These are phyloP conservation scores for Lordiphosa fenestrarum DNA, from an alignment of 2,888 invertebrate genomes.

Conservation along the genomic window DNA sequence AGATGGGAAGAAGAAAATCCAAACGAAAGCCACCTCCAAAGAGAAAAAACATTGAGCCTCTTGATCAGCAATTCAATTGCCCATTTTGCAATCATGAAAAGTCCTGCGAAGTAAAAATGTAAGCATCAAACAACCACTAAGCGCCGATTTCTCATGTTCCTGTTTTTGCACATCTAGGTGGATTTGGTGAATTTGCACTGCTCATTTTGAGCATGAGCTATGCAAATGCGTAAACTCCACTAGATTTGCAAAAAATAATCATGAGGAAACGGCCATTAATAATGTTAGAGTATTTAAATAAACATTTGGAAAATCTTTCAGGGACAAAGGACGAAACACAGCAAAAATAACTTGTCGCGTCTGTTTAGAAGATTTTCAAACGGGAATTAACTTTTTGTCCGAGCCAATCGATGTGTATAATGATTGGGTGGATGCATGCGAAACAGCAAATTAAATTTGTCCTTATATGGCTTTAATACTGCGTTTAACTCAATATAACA, in stretches of 20 bases:
- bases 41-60: conserved; percentile 93
- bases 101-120: conserved; percentile 99
- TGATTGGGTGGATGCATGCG: conserved; percentile 99
- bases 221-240: no score
- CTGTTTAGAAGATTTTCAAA: conserved; percentile 98
- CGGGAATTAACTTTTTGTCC: conserved; percentile 96
- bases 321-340: conserved; percentile 97
- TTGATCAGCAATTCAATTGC: conserved; percentile 98
- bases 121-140: conserved; percentile 78
- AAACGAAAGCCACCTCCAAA: conserved; percentile 98
- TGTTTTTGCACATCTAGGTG: no score
- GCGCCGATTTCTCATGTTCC: no score
- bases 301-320: conserved; percentile 80
- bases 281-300: background rate
- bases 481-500: no score
- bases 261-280: no score
- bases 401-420: conserved; percentile 99
- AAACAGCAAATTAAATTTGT: conserved; percentile 89
- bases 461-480: no score
- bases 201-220: no score
- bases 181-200: no score
- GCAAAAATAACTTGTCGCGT: conserved; percentile 97
- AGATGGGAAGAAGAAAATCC: conserved; percentile 84
- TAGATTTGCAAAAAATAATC: no score
- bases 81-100: conserved; percentile 99